Evolutionary conservation across 2,113 vertebrate genomes (phyloP), one percentile per base, ranked within the genome.

Genomic region (Gavialis gangeticus): DNA sequence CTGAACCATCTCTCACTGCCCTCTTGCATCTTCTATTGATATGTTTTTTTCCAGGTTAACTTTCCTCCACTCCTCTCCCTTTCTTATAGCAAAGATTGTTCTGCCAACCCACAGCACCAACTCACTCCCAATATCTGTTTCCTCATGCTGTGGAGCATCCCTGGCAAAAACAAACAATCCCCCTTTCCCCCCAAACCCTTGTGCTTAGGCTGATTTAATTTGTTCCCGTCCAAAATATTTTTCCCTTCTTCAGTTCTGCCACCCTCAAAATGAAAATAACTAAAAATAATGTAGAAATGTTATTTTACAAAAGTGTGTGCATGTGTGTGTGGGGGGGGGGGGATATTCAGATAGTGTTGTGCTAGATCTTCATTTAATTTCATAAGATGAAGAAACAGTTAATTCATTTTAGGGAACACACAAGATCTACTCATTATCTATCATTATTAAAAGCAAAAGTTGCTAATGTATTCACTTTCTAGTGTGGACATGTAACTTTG

Each of bases 161-260:
- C 84, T 89, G 85, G 92, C 91, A 95, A 78, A 55, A 56, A 37
- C 82, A 24, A 84, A 93, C 28, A 46, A 46, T 46, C 46, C 46
- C 8, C 46, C 46, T 7, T 7, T 3, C 46, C 46, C 46, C 46
- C 6, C 46, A 6, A 46, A 46, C 46, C 46, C 46, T 46, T 46
- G 46, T 84, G 92, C 88, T 78, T 83, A 91, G 6, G 83, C 75
- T 82, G 85, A 88, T 55, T 46, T 46, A 2, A 90, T 95, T 75
- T 93, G 95, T 62, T 77, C 93, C 91, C 92, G 90, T 13, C 8
- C 46, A 46, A 95, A 86, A 88, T 77, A 85, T n/a, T 92, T 91
- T 46, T 79, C 30, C 86, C 75, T 80, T 62, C 78, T 78, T 92
- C 83, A 91, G 85, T 78, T 91, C 83, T 82, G 80, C 87, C 80